These are phyloP conservation scores for Cyaniris semiargus DNA, from an alignment of 2,888 invertebrate genomes.

Conservation along the genomic window DNA sequence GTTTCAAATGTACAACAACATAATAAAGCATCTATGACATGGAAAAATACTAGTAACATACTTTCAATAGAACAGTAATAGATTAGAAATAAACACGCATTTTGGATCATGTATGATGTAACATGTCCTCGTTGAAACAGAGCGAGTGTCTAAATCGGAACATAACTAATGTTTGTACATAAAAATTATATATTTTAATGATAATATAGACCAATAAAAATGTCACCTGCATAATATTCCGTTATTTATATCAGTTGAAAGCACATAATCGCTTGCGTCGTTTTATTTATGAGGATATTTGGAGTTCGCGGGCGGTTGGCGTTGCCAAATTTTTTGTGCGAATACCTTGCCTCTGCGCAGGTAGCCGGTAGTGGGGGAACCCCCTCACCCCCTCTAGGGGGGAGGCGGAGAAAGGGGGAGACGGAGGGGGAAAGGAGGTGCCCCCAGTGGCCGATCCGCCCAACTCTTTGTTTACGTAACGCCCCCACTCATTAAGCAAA, in stretches of 20 bases:
- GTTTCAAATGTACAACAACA: neutral
- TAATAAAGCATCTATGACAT: neutral
- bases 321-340: conserved; percentile 51
- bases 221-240: conserved; percentile 26
- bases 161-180: conserved; percentile 16
- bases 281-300: conserved; percentile 26
- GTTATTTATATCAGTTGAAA: conserved; percentile 25
- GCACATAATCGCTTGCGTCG: conserved; percentile 15
- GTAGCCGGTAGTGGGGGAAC: conserved; percentile 48
- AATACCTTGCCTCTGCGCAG: conserved; percentile 60
- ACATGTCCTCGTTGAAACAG: neutral
- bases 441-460: conserved; percentile 72
- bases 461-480: conserved; percentile 78
- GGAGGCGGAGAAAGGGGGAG: conserved; percentile 46
- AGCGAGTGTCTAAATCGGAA: neutral
- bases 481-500: conserved; percentile 71
- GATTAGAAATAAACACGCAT: conserved; percentile 3
- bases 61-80: neutral
- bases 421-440: too few species aligned
- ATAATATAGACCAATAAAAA: conserved; percentile 33
- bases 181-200: conserved; percentile 8
- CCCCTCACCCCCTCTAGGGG: conserved; percentile 2
- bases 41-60: neutral
- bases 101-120: neutral
- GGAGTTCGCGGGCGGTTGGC: conserved; percentile 25